phyloP scores from a whole-genome alignment of 2,113 vertebrate species.

The Oryctolagus cuniculus region DNA sequence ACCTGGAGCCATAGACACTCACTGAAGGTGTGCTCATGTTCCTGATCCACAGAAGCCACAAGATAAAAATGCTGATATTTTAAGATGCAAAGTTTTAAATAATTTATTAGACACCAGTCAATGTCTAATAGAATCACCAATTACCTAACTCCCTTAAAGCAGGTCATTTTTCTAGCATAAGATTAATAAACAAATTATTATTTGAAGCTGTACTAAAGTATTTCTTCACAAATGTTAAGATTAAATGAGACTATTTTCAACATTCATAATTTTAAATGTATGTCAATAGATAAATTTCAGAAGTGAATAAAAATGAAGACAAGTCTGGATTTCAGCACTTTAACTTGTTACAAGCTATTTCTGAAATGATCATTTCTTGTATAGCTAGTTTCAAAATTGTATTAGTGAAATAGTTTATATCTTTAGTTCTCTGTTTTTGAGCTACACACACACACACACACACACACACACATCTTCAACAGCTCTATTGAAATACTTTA shows the following conservation, averaged over 20 bases:
- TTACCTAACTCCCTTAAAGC: not conserved
- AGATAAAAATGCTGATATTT: not conserved
- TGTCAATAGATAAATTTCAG: not conserved
- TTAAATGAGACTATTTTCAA: not conserved
- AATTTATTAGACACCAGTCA: not conserved
- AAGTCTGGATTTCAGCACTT: not conserved
- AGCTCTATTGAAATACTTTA: not conserved
- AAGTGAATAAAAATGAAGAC: not conserved
- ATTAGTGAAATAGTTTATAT: not conserved
- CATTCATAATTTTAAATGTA: not conserved
- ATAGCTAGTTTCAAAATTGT: not conserved
- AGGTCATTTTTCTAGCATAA: not conserved
- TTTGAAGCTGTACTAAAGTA: not conserved
- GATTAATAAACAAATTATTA: not conserved
- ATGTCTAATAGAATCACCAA: not conserved
- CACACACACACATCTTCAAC: not conserved
- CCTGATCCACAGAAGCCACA: not conserved
- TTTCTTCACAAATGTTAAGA: constrained; percentile 5
- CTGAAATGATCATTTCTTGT: not conserved
- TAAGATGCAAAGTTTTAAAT: not conserved
- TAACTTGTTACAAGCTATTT: not conserved
- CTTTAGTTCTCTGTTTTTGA: not conserved
- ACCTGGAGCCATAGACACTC: not conserved
- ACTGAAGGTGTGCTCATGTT: not conserved
- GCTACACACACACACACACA: not conserved